Conservation (phyloP, 2,797 vertebrate genomes). For the Propithecus deckenii region DNA sequence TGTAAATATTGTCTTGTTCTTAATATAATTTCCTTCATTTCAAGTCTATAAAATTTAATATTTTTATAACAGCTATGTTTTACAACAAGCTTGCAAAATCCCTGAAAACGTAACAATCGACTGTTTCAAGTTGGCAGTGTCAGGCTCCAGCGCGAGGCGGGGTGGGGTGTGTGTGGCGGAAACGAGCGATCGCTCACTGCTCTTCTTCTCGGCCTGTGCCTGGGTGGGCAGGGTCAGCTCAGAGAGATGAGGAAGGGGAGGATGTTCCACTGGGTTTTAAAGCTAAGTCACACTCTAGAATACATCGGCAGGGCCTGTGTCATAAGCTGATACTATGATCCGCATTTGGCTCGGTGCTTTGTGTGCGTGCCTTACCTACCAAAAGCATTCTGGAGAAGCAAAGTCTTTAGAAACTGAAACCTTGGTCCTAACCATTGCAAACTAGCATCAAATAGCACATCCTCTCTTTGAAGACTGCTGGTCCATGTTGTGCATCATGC, state of each 20-base stretch:
- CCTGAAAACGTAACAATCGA: not conserved
- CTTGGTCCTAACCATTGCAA: not conserved
- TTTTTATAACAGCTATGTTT: not conserved
- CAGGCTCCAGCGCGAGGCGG: not conserved
- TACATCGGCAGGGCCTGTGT: not conserved
- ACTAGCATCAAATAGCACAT: not conserved
- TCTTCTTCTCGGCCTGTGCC: not conserved
- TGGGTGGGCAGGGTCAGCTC: not conserved
- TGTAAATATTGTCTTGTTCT: not conserved
- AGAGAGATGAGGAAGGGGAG: not conserved
- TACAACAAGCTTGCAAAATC: not conserved
- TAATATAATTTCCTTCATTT: slow-evolving; percentile 9
- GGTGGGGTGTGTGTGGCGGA: not conserved
- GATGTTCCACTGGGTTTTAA: not conserved
- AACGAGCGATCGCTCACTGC: not conserved
- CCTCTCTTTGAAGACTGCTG: not conserved
- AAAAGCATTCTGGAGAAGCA: not conserved
- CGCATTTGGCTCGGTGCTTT: not conserved
- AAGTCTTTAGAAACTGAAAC: not conserved
- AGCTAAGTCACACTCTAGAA: not conserved
- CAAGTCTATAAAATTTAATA: not conserved
- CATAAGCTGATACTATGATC: not conserved
- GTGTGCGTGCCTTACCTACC: not conserved
- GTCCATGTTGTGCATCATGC: not conserved
- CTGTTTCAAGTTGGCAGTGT: rapidly evolving